These are phyloP conservation scores for Mayetiola destructor DNA, from an alignment of 2,888 invertebrate genomes.

Conservation along the genomic window DNA sequence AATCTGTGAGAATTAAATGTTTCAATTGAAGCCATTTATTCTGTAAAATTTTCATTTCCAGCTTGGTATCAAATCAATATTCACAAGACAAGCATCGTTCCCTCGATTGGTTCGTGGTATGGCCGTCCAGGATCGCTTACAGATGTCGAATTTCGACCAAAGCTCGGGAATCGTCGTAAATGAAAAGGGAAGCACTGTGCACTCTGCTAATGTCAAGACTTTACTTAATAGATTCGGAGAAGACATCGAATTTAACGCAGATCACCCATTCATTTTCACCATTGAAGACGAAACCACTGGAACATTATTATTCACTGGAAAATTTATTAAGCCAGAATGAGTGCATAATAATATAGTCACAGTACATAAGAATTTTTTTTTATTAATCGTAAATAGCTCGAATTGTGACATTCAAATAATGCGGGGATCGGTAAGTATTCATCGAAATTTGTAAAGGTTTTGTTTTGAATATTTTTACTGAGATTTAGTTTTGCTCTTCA, in stretches of 20 bases:
- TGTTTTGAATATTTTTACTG: too few relatives aligned
- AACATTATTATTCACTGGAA: conserved; percentile 61
- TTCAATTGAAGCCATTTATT: background rate
- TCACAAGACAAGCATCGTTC: conserved; percentile 53
- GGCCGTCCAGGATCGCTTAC: conserved; percentile 36
- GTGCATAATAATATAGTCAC: too few relatives aligned
- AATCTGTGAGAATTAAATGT: conserved; percentile 39
- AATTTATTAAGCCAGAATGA: conserved; percentile 46
- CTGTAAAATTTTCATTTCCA: conserved; percentile 25
- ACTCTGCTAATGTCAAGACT: conserved; percentile 51
- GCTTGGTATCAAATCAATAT: conserved; percentile 59
- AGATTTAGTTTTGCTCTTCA: too few relatives aligned
- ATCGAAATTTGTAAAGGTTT: too few relatives aligned
- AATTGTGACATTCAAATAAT: too few relatives aligned
- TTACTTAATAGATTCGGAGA: conserved; percentile 61
- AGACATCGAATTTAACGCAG: conserved; percentile 47
- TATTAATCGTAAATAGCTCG: too few relatives aligned
- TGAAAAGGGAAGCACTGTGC: conserved; percentile 58
- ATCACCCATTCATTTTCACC: conserved; percentile 65
- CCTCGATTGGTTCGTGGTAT: conserved; percentile 51
- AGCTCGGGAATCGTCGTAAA: conserved; percentile 62
- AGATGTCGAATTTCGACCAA: conserved; percentile 56
- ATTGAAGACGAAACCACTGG: conserved; percentile 60
- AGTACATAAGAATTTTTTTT: too few relatives aligned
- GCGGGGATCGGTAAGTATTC: too few relatives aligned